phyloP scores from a whole-genome alignment of 2,888 invertebrate species.

The Platycheirus rosarum region DNA sequence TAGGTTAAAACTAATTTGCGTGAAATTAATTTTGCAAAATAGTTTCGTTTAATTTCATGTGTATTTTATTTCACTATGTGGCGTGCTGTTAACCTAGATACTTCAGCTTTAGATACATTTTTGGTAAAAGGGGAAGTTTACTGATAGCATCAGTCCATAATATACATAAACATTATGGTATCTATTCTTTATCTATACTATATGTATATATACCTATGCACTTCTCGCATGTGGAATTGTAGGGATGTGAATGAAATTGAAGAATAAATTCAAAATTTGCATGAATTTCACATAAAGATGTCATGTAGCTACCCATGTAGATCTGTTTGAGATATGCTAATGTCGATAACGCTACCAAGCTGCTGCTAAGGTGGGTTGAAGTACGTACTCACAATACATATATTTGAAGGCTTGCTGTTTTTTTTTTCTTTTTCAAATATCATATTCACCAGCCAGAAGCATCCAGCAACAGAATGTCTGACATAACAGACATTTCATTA shows the following conservation, averaged over 20 bases:
- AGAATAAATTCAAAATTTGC: conserved; percentile 78
- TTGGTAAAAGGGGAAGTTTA: conserved; percentile 60
- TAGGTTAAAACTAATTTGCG: conserved; percentile 14
- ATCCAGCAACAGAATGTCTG: not conserved
- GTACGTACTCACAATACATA: not conserved
- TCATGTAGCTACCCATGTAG: conserved; percentile 77
- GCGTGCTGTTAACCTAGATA: conserved; percentile 51
- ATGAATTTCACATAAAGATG: conserved; percentile 82
- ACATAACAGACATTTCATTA: conserved; percentile 18
- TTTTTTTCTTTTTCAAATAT: conserved; percentile 27
- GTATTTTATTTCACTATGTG: conserved; percentile 5
- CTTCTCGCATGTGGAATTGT: conserved; percentile 42
- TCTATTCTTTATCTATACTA: not conserved
- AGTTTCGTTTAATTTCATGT: conserved; percentile 12
- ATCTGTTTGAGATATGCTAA: conserved; percentile 75
- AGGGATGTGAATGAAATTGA: conserved; percentile 61
- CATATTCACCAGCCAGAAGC: conserved; percentile 18
- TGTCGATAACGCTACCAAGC: conserved; percentile 42
- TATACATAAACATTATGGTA: conserved; percentile 10
- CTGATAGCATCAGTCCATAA: conserved; percentile 69
- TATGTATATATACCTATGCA: conserved; percentile 27
- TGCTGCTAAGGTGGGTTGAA: conserved; percentile 40
- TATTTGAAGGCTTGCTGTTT: conserved; percentile 3
- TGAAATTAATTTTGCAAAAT: conserved; percentile 10
- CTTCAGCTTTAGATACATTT: conserved; percentile 9